Evolutionary conservation across 1,140 invertebrate genomes (phyloP).

Genomic region (Aphidius ervi): DNA sequence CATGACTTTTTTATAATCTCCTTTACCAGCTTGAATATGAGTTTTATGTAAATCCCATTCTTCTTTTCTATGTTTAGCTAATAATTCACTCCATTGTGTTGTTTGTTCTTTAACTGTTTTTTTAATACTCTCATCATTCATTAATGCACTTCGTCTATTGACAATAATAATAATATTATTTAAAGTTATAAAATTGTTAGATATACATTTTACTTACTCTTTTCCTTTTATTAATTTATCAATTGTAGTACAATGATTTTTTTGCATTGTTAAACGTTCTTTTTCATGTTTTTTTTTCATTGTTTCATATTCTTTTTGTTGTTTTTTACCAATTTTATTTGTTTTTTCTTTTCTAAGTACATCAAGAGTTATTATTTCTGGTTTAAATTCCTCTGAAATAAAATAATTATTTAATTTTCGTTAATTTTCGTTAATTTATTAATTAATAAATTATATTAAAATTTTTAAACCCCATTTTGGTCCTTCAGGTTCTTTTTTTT

Average conservation of each 20-base stretch:
- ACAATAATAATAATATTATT: constrained; percentile 1
- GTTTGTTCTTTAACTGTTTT: constrained; percentile 86
- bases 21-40: constrained; percentile 79
- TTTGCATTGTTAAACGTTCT: constrained; percentile 86
- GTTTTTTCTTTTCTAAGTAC: constrained; percentile 85
- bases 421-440: neutral
- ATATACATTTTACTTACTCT: constrained; percentile 58
- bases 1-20: constrained; percentile 84
- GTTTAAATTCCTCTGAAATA: constrained; percentile 57
- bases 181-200: neutral
- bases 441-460: neutral
- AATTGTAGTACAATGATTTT: constrained; percentile 85
- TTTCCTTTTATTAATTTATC: constrained; percentile 92
- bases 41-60: constrained; percentile 84
- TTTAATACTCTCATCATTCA: constrained; percentile 72
- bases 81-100: constrained; percentile 88
- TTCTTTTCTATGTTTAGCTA: constrained; percentile 83
- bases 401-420: neutral
- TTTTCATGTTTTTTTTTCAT: constrained; percentile 91
- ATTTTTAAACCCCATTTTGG: constrained; percentile 25
- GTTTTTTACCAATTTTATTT: constrained; percentile 91
- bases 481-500: constrained; percentile 49
- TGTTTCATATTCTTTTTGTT: constrained; percentile 89
- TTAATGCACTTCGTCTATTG: constrained; percentile 67
- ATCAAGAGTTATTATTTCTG: constrained; percentile 89